Evolutionary conservation across 2,888 invertebrate genomes (phyloP), one percentile per base, ranked within the genome.

Genomic region (Trissoscelio sp.): DNA sequence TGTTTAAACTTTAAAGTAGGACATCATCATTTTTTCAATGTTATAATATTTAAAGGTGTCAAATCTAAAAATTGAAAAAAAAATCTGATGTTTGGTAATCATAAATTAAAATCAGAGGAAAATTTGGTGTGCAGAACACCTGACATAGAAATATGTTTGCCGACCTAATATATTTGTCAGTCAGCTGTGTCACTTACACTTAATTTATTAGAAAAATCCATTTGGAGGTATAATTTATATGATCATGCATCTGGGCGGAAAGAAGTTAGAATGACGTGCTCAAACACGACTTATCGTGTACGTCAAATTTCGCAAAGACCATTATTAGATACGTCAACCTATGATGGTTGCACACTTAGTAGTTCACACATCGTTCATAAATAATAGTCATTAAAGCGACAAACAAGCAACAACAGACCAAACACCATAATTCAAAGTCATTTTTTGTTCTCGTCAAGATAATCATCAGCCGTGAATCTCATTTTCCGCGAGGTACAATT

Each of bases 341-440:
- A 44, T 28, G 24, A 62, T 44, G 20, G 53, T 24, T 34, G 14
- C 12, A 14, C n/a, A n/a, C n/a, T n/a, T n/a, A n/a, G 48, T 24
- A n/a, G 51, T 57, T 69, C 22, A 11, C 53, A 48, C 39, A 6
- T 22, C 12, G 39, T 18, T 37, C 14, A 74, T 74, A 74, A 74
- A 74, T 74, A 74, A 74, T 74, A 55, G 64, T 64, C 57, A 57
- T 31, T 44, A 74, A 64, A 28, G 39, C 34, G 14, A 55, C 64
- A 34, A 74, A 48, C 64, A 64, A 42, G 12, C 44, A 20, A 31
- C n/a, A n/a, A 11, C 24, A 48, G 11, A 28, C 28, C 37, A 62
- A 64, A 64, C 55, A 64, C 74, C 57, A 55, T 74, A 74, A 74
- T 74, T 66, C 74, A 74, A 73, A 62, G 55, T 18, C 11, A 22